phyloP scores from a whole-genome alignment of 2,113 vertebrate genomes.

The Rana temporaria region DNA sequence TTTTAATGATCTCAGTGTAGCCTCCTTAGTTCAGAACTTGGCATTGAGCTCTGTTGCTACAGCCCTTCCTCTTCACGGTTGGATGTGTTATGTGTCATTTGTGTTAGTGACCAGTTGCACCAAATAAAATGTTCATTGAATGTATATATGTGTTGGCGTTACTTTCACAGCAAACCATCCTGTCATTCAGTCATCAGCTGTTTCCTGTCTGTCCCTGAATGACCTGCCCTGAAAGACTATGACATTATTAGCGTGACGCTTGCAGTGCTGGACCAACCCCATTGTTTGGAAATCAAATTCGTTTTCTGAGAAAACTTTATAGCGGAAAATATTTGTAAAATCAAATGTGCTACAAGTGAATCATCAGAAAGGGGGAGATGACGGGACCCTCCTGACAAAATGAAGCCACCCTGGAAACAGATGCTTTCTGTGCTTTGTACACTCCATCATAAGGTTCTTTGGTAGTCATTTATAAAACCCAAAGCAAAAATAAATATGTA shows the following conservation, averaged over 20 bases:
- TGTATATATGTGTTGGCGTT: not conserved
- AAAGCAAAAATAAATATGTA: no score
- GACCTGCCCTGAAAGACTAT: not conserved
- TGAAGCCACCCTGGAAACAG: not conserved
- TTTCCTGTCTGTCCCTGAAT: constrained; percentile 9
- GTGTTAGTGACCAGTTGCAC: no score
- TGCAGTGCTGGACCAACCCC: not conserved
- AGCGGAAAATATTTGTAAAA: constrained; percentile 32
- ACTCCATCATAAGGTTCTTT: no score
- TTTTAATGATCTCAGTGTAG: no score
- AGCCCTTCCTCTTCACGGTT: no score
- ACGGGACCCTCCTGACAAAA: not conserved
- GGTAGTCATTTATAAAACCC: no score
- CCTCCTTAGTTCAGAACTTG: no score
- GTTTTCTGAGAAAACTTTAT: not conserved
- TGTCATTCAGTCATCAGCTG: not conserved
- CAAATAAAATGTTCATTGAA: no score
- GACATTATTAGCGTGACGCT: constrained; percentile 1
- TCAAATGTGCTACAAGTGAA: constrained; percentile 1
- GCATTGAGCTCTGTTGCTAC: no score
- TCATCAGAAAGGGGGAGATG: not conserved
- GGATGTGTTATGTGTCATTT: no score
- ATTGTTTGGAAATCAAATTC: not conserved
- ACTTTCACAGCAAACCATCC: not conserved
- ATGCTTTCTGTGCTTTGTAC: not conserved